phyloP scores from a whole-genome alignment of 2,113 vertebrate species.

The Ursus arctos region DNA sequence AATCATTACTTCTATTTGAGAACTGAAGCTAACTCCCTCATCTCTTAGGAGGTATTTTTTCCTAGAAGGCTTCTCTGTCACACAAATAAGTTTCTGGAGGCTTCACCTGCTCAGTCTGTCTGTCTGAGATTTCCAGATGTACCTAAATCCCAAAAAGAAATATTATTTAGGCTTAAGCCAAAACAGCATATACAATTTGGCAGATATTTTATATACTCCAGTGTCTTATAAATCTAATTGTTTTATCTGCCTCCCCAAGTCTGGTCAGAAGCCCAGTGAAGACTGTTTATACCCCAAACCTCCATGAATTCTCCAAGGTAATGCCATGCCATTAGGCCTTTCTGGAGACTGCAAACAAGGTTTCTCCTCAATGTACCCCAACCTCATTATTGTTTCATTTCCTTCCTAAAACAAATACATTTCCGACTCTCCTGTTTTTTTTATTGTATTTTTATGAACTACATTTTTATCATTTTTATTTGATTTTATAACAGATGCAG shows the following conservation, averaged over 20 bases:
- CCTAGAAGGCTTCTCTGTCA: background rate
- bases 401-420: background rate
- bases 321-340: background rate
- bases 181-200: background rate
- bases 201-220: background rate
- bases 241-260: background rate
- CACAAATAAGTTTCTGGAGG: background rate
- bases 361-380: background rate
- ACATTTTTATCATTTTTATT: slow-evolving; percentile 51
- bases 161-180: background rate
- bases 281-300: background rate
- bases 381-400: background rate
- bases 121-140: slow-evolving; percentile 15
- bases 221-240: background rate
- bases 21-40: background rate
- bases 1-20: background rate
- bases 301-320: background rate
- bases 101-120: background rate
- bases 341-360: background rate
- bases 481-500: slow-evolving; percentile 67
- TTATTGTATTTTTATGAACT: slow-evolving; percentile 14
- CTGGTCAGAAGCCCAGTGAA: background rate
- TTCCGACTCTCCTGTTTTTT: background rate
- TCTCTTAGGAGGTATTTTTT: background rate
- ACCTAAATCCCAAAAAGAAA: background rate